These are phyloP conservation scores for Erebia palarica DNA, from an alignment of 2,888 invertebrate genomes.

Conservation along the genomic window DNA sequence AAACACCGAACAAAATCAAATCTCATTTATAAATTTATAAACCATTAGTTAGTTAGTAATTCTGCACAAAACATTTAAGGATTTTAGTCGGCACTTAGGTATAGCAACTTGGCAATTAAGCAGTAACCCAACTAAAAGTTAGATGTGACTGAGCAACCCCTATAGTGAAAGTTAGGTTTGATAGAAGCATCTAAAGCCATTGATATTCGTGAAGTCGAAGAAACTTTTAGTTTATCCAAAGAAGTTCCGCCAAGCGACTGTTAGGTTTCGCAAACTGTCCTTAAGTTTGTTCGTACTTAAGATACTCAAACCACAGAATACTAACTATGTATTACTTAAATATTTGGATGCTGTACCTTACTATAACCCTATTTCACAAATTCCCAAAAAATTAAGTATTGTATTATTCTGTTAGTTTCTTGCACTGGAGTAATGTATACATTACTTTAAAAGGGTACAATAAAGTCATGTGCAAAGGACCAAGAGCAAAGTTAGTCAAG, in stretches of 20 bases:
- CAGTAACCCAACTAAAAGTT: conserved; percentile 5
- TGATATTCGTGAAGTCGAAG: conserved; percentile 1
- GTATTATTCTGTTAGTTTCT: too few relatives aligned
- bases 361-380: not conserved
- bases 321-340: not conserved
- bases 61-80: too few relatives aligned
- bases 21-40: too few relatives aligned
- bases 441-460: not conserved
- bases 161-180: conserved; percentile 9
- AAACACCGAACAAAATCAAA: too few relatives aligned
- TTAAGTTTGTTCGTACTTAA: not conserved
- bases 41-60: too few relatives aligned
- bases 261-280: conserved; percentile 10
- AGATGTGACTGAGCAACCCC: not conserved
- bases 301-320: not conserved
- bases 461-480: too few relatives aligned
- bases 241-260: not conserved
- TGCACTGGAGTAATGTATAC: too few relatives aligned
- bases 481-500: not conserved
- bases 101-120: conserved; percentile 5
- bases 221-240: not conserved
- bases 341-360: not conserved
- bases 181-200: conserved; percentile 9
- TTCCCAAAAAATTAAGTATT: not conserved
- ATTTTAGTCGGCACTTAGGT: too few relatives aligned